Evolutionary conservation across 2,113 vertebrate species (phyloP).

Genomic region (Athene cunicularia): DNA sequence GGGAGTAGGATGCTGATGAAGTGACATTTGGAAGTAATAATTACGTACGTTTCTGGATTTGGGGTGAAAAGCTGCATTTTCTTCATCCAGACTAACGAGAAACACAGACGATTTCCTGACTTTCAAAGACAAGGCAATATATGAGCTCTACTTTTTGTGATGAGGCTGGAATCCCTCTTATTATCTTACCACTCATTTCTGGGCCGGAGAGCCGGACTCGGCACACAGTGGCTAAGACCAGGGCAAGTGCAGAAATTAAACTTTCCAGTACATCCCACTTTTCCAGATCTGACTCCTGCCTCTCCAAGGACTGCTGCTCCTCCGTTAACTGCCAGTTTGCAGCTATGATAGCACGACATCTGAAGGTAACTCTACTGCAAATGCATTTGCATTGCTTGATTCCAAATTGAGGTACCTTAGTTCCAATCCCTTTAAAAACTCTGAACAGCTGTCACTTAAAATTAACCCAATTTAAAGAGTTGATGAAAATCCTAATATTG

Average conservation of each 20-base stretch:
- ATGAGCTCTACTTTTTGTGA: not conserved
- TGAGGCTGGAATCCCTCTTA: not conserved
- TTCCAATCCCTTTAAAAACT: not conserved
- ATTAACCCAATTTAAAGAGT: not conserved
- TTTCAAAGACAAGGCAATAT: not conserved
- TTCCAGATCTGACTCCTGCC: not conserved
- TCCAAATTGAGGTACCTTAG: not conserved
- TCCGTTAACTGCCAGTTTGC: not conserved
- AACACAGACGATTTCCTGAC: not conserved
- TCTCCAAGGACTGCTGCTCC: not conserved
- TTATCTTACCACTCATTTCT: not conserved
- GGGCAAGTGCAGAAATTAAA: not conserved
- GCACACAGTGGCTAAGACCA: not conserved
- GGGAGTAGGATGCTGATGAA: not conserved
- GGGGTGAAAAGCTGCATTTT: not conserved
- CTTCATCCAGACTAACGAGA: not conserved
- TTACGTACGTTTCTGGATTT: not conserved
- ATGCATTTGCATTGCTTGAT: not conserved
- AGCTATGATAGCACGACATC: not conserved
- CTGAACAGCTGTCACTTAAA: not conserved
- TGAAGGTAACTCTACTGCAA: not conserved
- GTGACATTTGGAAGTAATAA: not conserved
- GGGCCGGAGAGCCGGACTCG: not conserved
- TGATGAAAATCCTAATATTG: not conserved
- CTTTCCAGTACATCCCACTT: not conserved